Evolutionary conservation across 64 coral and sea anemone species (phyloP).

Genomic region (Exaiptasia diaphana): DNA sequence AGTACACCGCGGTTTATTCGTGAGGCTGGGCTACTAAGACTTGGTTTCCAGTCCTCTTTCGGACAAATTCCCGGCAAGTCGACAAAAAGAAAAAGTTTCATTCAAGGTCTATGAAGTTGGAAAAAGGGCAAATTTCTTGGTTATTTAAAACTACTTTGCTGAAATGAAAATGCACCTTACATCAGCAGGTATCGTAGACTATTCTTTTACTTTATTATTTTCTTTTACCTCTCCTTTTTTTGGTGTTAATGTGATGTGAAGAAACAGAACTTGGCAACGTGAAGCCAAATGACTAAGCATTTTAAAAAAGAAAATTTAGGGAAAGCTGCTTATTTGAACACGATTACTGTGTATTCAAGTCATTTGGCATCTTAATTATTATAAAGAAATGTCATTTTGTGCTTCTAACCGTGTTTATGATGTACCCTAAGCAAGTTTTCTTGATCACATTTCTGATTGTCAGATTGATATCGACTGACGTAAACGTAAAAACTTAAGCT

Average conservation of each 20-base stretch:
- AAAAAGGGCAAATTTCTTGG: background rate
- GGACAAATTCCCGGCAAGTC: background rate
- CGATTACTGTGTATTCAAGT: too few species aligned
- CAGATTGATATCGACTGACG: too few species aligned
- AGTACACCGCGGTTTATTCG: too few species aligned
- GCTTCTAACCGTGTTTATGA: background rate
- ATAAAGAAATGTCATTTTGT: background rate
- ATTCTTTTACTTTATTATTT: background rate
- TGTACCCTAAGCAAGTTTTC: background rate
- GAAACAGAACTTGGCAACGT: background rate
- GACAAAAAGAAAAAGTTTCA: background rate
- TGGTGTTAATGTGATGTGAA: background rate
- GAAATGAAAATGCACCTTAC: constrained; percentile 66
- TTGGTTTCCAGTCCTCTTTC: too few species aligned
- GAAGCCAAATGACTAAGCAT: constrained; percentile 13
- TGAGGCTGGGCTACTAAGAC: too few species aligned
- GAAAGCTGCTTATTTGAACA: background rate
- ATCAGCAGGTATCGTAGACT: constrained; percentile 61
- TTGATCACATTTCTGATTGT: too few species aligned
- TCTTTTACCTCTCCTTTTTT: background rate
- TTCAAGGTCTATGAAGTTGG: constrained; percentile 2
- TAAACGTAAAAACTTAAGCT: too few species aligned
- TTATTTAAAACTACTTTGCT: background rate
- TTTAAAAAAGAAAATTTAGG: background rate
- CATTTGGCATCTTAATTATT: background rate